Evolutionary conservation across 2,113 vertebrate genomes (phyloP).

Genomic region (Picathartes gymnocephalus): DNA sequence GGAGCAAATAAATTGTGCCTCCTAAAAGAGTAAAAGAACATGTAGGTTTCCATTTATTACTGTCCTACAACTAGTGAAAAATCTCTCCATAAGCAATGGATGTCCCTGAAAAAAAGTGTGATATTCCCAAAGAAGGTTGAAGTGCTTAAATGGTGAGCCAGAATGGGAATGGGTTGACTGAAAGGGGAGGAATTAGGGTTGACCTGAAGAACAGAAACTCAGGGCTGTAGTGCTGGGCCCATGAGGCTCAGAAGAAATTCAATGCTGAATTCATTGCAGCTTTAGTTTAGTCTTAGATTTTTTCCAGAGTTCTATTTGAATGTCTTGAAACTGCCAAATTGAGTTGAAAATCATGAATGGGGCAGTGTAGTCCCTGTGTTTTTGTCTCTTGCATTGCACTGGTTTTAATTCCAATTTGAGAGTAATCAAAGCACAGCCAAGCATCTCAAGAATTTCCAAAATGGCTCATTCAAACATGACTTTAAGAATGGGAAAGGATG

Average conservation of each 20-base stretch:
- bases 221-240: background rate
- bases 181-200: background rate
- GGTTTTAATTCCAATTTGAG: background rate
- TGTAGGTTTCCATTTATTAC: background rate
- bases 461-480: background rate
- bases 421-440: slow-evolving; percentile 17
- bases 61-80: background rate
- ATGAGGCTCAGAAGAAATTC: background rate
- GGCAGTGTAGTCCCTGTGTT: background rate
- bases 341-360: background rate
- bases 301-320: background rate
- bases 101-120: background rate
- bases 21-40: background rate
- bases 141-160: background rate
- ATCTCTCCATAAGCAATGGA: background rate
- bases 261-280: background rate
- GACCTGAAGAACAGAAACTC: background rate
- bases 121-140: background rate
- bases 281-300: background rate
- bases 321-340: background rate
- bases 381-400: background rate
- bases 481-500: background rate
- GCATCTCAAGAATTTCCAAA: slow-evolving; percentile 2
- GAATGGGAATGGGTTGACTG: background rate
- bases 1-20: background rate